Base-by-base conservation (phyloP, 2,797 vertebrate genomes). In the Enteromius trimaculatus region DNA sequence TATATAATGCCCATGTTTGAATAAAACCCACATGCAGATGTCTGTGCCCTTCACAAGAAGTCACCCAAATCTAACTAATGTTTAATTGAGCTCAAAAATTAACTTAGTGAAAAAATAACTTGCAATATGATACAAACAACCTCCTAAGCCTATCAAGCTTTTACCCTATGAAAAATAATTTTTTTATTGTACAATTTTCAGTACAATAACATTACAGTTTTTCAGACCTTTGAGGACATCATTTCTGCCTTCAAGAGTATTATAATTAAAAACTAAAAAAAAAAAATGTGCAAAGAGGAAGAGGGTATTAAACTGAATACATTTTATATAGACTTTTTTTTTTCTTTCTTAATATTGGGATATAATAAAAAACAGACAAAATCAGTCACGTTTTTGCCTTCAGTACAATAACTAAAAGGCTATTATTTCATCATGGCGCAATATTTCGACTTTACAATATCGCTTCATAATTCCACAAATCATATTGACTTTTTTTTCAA, bases 1-100 rank as follows among this genome's bases (percentile, higher is more conserved):
- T 82, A 82, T 65, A 69, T 82, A 82, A 82, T 55, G 21, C 2
- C 17, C 19, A 29, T 37, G 23, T 62, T 72, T 72, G 53, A 47
- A 74, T 37, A 64, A 74, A 64, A 64, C 11, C 37, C 64, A 74
- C 31, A 71, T 0, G 4, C 79, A 13, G 29, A 64, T 60, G 53
- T 26, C 53, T 26, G 26, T 70, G 53, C 14, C 55, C 26, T 62
- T 81, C 9, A 81, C 9, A 47, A 19, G 66, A 71, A 71, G 79
- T 62, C 19, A 31, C 21, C 26, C 34, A 26, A 72, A 80, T 23
- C 23, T 14, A 47, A 77, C 34, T 31, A 64, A 72, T 64, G 69
- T 44, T 42, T 17, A 23, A 49, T 60, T 21, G 10, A 71, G 26
- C 55, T 49, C 9, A 72, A 17, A 62, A 23, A 79, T 79, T 69